Percentiles rank a stretch among this genome's conserved stretches.
phyloP scores from a whole-genome alignment of 2,113 vertebrate genomes.

The Epinephelus lanceolatus region DNA sequence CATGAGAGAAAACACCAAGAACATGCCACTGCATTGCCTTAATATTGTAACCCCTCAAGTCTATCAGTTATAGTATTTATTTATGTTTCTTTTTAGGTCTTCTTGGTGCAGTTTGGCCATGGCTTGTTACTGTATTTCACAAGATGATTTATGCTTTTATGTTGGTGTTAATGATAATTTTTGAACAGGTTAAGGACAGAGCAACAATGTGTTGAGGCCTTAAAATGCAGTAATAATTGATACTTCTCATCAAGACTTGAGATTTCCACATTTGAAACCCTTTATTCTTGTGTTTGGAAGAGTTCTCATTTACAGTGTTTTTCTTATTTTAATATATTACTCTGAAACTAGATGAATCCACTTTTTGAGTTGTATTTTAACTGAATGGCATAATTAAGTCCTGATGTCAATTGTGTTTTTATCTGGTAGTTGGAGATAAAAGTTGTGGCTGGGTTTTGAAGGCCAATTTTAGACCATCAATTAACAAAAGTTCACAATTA shows the following conservation, averaged over 20 bases:
- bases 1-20: slow-evolving; percentile 67
- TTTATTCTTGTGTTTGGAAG: slow-evolving; percentile 32
- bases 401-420: not conserved
- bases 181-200: slow-evolving; percentile 41
- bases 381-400: not conserved
- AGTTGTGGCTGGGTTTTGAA: not conserved
- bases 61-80: slow-evolving; percentile 80
- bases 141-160: slow-evolving; percentile 39
- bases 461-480: not conserved
- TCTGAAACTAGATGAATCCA: slow-evolving; percentile 30
- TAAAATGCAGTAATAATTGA: slow-evolving; percentile 70
- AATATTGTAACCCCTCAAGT: slow-evolving; percentile 75
- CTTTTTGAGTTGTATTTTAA: slow-evolving; percentile 46
- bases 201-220: slow-evolving; percentile 64
- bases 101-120: slow-evolving; percentile 54
- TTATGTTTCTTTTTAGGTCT: slow-evolving; percentile 71
- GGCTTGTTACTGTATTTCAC: slow-evolving; percentile 46
- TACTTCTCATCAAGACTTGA: slow-evolving; percentile 17
- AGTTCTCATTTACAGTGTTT: slow-evolving; percentile 36
- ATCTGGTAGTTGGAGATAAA: not conserved
- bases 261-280: slow-evolving; percentile 40
- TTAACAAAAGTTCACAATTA: not conserved
- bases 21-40: slow-evolving; percentile 87
- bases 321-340: slow-evolving; percentile 22
- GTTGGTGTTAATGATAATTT: slow-evolving; percentile 37